These are phyloP conservation scores for Mayetiola destructor DNA, from an alignment of 2,888 invertebrate species.

Conservation along the genomic window DNA sequence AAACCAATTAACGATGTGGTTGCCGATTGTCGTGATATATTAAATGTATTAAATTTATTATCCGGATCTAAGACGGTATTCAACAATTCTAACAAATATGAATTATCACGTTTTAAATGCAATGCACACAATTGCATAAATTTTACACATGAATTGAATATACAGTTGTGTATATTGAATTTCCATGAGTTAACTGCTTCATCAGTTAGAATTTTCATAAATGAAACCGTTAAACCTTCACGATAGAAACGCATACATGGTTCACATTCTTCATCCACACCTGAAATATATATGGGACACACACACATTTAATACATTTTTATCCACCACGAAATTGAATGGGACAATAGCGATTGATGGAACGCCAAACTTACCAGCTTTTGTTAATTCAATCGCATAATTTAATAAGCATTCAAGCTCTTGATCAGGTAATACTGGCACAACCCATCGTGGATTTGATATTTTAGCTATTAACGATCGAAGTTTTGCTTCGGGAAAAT, in stretches of 20 bases:
- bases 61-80: constrained; percentile 90
- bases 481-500: constrained; percentile 76
- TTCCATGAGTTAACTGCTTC: constrained; percentile 98
- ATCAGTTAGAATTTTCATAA: constrained; percentile 91
- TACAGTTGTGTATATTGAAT: constrained; percentile 89
- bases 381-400: constrained; percentile 75
- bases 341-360: constrained; percentile 9
- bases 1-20: not conserved
- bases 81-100: constrained; percentile 77
- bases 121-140: constrained; percentile 84
- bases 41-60: constrained; percentile 62
- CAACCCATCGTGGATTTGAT: constrained; percentile 90
- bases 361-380: constrained; percentile 60
- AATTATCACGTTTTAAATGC: constrained; percentile 80
- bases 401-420: constrained; percentile 83
- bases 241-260: constrained; percentile 89
- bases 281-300: constrained; percentile 33
- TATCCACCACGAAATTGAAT: not conserved
- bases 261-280: constrained; percentile 74
- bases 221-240: constrained; percentile 85
- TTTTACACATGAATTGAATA: constrained; percentile 83
- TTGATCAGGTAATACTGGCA: constrained; percentile 91
- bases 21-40: constrained; percentile 29
- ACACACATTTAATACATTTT: not conserved
- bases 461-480: constrained; percentile 89